Conservation (phyloP, 1,140 invertebrate genomes). For the Sycophaga agraensis region DNA sequence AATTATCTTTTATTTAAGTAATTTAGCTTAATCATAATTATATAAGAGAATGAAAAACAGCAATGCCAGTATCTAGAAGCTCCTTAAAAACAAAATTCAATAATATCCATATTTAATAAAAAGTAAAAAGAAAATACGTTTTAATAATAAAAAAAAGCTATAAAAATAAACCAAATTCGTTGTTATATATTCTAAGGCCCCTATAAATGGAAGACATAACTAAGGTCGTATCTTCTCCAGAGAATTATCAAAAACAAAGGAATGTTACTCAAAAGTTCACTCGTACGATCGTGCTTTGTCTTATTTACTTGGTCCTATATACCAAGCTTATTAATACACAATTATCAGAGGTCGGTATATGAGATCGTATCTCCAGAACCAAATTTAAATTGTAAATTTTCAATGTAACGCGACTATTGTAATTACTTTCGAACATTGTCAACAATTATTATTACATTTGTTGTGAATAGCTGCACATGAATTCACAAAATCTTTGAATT, state of each 20-base stretch:
- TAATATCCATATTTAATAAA: background rate
- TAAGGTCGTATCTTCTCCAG: conserved; percentile 9
- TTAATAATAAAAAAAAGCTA: background rate
- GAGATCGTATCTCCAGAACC: conserved; percentile 22
- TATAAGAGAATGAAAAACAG: background rate
- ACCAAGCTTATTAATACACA: conserved; percentile 25
- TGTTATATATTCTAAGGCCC: conserved; percentile 15
- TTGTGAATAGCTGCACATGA: conserved; percentile 15
- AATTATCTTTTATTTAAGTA: no score
- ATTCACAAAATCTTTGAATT: conserved; percentile 11
- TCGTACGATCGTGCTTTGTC: conserved; percentile 17
- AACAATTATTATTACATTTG: conserved; percentile 23
- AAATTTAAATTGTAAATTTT: conserved; percentile 25
- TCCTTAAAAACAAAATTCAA: background rate
- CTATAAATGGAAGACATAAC: conserved; percentile 27
- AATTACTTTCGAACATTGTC: conserved; percentile 24
- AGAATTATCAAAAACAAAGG: conserved; percentile 25
- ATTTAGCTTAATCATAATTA: background rate
- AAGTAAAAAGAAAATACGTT: background rate
- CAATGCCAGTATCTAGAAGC: background rate
- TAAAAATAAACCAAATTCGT: conserved; percentile 8
- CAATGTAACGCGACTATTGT: conserved; percentile 13
- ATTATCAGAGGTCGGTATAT: conserved; percentile 16
- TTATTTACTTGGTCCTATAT: conserved; percentile 25
- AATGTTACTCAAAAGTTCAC: conserved; percentile 26